A percentile compares a stretch with the other conserved stretches of the same genome.
Evolutionary conservation across 2,888 invertebrate genomes (phyloP).

Genomic region (Rambutsinella grinnellia): DNA sequence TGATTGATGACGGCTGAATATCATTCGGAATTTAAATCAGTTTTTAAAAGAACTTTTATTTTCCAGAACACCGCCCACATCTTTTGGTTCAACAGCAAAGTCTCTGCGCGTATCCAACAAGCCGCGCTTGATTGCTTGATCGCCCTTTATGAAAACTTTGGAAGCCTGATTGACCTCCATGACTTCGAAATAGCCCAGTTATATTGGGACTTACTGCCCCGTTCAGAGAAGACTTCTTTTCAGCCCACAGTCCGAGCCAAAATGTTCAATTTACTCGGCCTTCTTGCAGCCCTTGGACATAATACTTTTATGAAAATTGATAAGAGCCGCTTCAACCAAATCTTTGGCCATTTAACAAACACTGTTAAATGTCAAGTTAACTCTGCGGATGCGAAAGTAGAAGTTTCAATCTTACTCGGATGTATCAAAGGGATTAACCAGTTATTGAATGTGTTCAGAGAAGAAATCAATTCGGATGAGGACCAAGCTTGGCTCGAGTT

Average conservation of each 20-base stretch:
- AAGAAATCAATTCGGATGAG: conserved; percentile 1
- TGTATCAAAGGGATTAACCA: conserved; percentile 56
- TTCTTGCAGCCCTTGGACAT: conserved; percentile 42
- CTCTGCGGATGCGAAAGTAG: conserved; percentile 55
- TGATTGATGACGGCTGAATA: not conserved
- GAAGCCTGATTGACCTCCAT: conserved; percentile 15
- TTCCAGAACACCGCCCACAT: conserved; percentile 37
- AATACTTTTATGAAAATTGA: conserved; percentile 36
- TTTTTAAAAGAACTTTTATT: conserved; percentile 1
- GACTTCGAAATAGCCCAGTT: conserved; percentile 43
- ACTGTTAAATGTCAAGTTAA: conserved; percentile 62
- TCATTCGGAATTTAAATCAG: conserved; percentile 7
- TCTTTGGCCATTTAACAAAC: conserved; percentile 45
- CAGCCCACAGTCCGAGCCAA: conserved; percentile 63
- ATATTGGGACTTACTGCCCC: conserved; percentile 43
- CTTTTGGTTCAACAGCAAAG: conserved; percentile 55
- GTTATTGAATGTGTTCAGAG: conserved; percentile 40
- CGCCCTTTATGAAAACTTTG: conserved; percentile 52
- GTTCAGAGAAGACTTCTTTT: conserved; percentile 52
- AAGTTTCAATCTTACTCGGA: conserved; percentile 62
- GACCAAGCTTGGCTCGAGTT: conserved; percentile 40
- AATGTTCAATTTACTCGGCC: conserved; percentile 61
- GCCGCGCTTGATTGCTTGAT: conserved; percentile 58
- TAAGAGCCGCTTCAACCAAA: conserved; percentile 34
- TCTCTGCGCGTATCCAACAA: conserved; percentile 59